Evolutionary conservation across 2,113 vertebrate genomes (phyloP), one percentile per base, ranked within the genome.

Genomic region (Gobiocypris rarus): DNA sequence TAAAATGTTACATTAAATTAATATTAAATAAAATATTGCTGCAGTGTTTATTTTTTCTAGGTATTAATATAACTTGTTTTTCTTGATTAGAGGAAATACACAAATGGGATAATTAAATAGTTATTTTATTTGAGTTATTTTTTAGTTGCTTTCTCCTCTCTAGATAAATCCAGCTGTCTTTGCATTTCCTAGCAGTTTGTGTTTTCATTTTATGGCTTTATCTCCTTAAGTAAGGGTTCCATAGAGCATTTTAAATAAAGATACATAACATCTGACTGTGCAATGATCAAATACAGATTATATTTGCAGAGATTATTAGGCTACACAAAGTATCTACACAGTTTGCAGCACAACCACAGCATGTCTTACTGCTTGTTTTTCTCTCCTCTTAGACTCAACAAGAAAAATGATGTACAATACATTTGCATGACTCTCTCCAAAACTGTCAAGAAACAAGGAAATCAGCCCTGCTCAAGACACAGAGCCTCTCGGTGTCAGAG

Each of bases 381-480:
- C 56, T 63, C 75, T 38, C 81, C 69, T 58, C 13, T 52, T 77
- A 67, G 69, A 85, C 43, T 24, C 26, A 61, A 85, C 80, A 88
- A 45, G 52, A 83, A 76, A 86, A 83, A 81, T 84, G 85, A 81
- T 76, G 61, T 81, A 73, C 80, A 63, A 31, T 24, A 54, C 71
- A 69, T 77, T 82, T 56, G 86, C 92, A 92, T 90, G 88, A 89
- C 90, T 92, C 92, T 90, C 82, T 73, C 87, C 86, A 91, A 93
- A 91, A 89, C 89, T 92, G 93, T 92, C 91, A 92, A 76, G 89
- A 85, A 93, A 89, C 86, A 89, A 92, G 90, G 90, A 90, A 90
- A 92, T 89, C 89, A 26, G 22, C 87, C 87, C 87, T 88, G 87
- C 89, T 89, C 89, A 89, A 67, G 84, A 87, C 85, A 84, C 89